Conservation (phyloP, 2,888 invertebrate species). For the Agrypnus murinus region DNA sequence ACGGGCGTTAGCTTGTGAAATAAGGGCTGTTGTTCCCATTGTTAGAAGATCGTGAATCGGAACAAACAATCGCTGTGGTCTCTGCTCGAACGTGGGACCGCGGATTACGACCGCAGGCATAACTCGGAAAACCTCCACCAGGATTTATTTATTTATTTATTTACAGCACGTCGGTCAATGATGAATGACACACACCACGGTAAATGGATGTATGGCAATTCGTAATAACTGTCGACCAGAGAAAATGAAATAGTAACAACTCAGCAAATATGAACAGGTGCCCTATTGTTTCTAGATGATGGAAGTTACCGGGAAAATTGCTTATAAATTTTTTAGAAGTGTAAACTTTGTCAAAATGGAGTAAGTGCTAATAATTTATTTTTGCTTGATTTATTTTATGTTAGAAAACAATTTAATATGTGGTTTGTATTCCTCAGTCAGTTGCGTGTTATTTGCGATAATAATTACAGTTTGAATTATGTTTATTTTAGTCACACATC, state of each 20-base stretch:
- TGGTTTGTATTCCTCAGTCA: neutral
- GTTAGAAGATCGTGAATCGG: conserved; percentile 45
- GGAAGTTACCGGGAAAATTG: conserved; percentile 7
- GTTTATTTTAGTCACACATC: too few species aligned
- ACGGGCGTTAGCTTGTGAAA: conserved; percentile 51
- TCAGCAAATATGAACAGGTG: conserved; percentile 29
- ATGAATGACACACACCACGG: conserved; percentile 29
- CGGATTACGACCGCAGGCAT: conserved; percentile 46
- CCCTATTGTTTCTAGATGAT: conserved; percentile 23
- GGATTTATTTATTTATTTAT: conserved; percentile 49
- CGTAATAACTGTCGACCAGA: conserved; percentile 36
- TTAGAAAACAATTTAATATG: neutral
- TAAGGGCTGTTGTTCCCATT: conserved; percentile 52
- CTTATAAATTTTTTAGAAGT: conserved; percentile 11
- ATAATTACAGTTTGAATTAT: too few species aligned
- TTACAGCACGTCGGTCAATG: conserved; percentile 39
- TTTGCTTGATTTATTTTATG: conserved; percentile 11
- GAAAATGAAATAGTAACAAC: conserved; percentile 26
- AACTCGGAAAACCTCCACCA: conserved; percentile 40
- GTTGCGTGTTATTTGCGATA: conserved; percentile 5
- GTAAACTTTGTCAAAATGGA: neutral
- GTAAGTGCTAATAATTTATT: neutral
- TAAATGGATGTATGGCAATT: conserved; percentile 40
- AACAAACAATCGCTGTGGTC: conserved; percentile 51
- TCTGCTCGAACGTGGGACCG: conserved; percentile 45